Conservation (phyloP, 2,113 vertebrate genomes). For the Accipiter cooperii region DNA sequence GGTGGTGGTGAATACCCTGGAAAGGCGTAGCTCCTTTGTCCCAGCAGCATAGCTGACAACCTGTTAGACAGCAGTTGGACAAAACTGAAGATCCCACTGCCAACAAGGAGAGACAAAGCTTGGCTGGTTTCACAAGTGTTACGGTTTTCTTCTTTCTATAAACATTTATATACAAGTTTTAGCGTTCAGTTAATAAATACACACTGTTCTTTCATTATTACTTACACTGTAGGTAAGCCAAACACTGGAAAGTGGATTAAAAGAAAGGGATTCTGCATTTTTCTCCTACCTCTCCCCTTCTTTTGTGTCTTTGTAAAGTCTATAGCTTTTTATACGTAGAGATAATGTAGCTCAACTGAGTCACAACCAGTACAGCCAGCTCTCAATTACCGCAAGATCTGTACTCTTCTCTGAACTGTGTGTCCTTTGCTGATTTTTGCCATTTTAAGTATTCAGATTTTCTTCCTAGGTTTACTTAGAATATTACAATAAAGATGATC, state of each 20-base stretch:
- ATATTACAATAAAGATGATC: background rate
- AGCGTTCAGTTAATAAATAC: background rate
- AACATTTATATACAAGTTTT: background rate
- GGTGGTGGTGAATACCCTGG: background rate
- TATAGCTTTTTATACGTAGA: background rate
- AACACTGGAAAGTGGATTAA: background rate
- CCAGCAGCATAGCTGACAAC: background rate
- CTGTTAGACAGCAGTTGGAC: background rate
- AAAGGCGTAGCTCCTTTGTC: background rate
- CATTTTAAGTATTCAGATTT: background rate
- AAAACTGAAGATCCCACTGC: background rate
- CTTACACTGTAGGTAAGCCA: background rate
- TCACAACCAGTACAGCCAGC: background rate
- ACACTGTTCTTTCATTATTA: background rate
- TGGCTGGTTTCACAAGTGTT: background rate
- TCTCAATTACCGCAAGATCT: background rate
- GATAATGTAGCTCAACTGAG: background rate
- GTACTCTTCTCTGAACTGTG: background rate
- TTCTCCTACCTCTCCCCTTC: background rate
- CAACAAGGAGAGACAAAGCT: background rate
- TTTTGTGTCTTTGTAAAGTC: conserved; percentile 3
- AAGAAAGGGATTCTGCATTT: background rate
- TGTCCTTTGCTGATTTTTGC: background rate
- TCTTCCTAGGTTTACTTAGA: background rate
- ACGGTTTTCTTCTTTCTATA: background rate